These are phyloP conservation scores for Lophochroa leadbeateri DNA, from an alignment of 2,113 vertebrate species.

Conservation along the genomic window DNA sequence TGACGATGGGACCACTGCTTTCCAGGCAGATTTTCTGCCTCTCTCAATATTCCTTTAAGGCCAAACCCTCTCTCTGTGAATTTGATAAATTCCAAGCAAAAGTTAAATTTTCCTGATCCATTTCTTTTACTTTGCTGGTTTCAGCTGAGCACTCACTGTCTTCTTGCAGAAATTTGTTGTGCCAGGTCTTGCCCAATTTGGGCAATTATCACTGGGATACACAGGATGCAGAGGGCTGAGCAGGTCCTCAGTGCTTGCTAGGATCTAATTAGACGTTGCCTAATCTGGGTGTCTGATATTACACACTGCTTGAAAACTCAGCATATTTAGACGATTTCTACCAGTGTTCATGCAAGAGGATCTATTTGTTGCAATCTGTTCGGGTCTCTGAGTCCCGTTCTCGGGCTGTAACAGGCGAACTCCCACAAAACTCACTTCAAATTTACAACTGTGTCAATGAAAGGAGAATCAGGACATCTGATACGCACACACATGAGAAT, in stretches of 20 bases:
- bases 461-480: constrained; percentile 37
- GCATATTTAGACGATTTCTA: not conserved
- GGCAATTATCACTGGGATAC: not conserved
- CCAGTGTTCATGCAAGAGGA: not conserved
- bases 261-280: not conserved
- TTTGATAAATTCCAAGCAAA: not conserved
- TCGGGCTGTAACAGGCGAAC: constrained; percentile 21
- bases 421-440: constrained; percentile 22
- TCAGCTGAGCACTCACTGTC: not conserved
- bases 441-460: constrained; percentile 46
- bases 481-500: not conserved
- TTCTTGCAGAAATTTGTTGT: not conserved
- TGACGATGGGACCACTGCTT: accelerated
- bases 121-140: not conserved
- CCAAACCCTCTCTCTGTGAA: not conserved
- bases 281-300: not conserved
- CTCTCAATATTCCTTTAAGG: not conserved
- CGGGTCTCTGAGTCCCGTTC: not conserved
- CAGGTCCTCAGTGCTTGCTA: not conserved
- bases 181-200: not conserved
- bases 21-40: not conserved
- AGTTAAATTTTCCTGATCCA: not conserved
- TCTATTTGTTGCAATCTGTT: constrained; percentile 53
- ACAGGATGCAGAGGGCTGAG: not conserved
- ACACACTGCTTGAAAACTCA: not conserved